Evolutionary conservation across 2,113 vertebrate genomes (phyloP).

Genomic region (Perognathus longimembris): DNA sequence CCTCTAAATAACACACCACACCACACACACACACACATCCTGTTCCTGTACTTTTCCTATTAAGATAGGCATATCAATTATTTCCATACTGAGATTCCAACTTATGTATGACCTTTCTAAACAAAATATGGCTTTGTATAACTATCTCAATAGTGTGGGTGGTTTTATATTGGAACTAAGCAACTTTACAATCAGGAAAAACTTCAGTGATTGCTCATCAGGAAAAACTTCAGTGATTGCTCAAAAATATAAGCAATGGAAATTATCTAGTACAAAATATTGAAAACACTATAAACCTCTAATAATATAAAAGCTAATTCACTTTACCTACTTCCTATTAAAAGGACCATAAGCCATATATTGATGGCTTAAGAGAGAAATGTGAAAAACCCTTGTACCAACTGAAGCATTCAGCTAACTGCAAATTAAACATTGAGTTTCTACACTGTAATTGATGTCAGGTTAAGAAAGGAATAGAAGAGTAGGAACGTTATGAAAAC

Average conservation of each 20-base stretch:
- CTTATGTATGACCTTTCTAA: background rate
- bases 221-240: slow-evolving; percentile 24
- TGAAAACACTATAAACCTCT: slow-evolving; percentile 19
- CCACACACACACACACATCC: fast-evolving
- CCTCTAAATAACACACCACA: background rate
- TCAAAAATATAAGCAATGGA: slow-evolving; percentile 13
- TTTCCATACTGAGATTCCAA: background rate
- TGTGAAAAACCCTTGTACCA: slow-evolving; percentile 42
- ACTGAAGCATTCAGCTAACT: slow-evolving; percentile 2
- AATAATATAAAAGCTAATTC: slow-evolving; percentile 58
- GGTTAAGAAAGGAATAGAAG: background rate
- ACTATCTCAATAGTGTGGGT: background rate
- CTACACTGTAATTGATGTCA: background rate
- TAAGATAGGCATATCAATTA: background rate
- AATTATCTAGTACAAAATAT: slow-evolving; percentile 39
- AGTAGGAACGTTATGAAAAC: background rate
- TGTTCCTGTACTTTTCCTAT: background rate
- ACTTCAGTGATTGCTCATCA: slow-evolving; percentile 29
- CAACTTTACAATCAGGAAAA: slow-evolving; percentile 6
- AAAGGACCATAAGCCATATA: slow-evolving; percentile 62
- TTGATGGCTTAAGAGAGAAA: slow-evolving; percentile 64
- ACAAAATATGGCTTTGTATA: background rate
- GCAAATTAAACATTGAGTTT: background rate
- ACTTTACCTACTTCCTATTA: slow-evolving; percentile 44
- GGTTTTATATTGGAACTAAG: background rate